phyloP scores from a whole-genome alignment of 2,113 vertebrate genomes.

The Myiozetetes cayanensis region DNA sequence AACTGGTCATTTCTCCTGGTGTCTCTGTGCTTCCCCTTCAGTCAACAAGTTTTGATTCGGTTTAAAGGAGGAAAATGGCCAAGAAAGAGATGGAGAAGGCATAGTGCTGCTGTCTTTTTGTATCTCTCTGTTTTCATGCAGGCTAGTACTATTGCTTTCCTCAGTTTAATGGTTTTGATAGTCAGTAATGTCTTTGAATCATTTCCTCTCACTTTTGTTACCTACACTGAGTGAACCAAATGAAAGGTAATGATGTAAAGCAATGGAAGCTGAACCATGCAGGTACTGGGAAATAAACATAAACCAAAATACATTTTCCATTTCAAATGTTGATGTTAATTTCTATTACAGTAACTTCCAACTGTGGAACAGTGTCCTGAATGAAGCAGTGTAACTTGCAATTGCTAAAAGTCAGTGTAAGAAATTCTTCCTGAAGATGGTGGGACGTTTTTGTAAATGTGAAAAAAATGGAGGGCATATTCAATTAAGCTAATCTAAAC shows the following conservation, averaged over 20 bases:
- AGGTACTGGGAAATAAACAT: not conserved
- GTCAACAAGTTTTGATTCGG: not conserved
- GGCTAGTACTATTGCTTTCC: not conserved
- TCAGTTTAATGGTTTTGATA: not conserved
- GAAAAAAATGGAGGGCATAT: not conserved
- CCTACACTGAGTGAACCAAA: not conserved
- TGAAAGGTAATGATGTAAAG: not conserved
- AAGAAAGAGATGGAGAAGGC: not conserved
- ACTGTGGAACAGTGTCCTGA: not conserved
- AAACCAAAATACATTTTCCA: not conserved
- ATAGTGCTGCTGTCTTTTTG: not conserved
- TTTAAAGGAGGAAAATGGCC: not conserved
- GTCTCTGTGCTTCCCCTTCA: not conserved
- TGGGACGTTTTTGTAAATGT: not conserved
- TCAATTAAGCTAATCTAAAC: not conserved
- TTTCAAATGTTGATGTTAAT: not conserved
- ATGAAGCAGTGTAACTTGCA: not conserved
- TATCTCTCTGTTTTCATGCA: not conserved
- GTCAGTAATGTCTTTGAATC: not conserved
- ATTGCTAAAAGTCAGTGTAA: not conserved
- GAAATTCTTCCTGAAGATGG: not conserved
- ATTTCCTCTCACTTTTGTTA: not conserved
- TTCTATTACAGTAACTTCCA: not conserved
- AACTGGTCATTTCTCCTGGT: not conserved
- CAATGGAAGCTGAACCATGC: not conserved